A percentile compares a stretch with the other conserved stretches of the same genome.
These are phyloP conservation scores for Agrilus planipennis DNA, from an alignment of 1,140 invertebrate genomes.

Conservation along the genomic window DNA sequence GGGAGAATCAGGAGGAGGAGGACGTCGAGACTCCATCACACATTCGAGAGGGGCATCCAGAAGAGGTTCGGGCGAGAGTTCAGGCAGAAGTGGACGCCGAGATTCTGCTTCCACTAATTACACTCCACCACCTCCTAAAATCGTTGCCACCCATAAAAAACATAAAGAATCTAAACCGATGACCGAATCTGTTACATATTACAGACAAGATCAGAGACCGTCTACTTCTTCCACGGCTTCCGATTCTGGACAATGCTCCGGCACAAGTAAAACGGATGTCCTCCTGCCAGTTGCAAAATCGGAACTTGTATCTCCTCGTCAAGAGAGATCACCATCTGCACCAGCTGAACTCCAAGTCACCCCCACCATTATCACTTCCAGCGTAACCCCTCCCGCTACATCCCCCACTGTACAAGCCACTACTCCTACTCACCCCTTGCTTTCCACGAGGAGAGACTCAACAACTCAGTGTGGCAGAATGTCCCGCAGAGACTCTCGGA, in stretches of 20 bases:
- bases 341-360: constrained; percentile 31
- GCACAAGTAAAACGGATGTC: constrained; percentile 9
- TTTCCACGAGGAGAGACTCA: constrained; percentile 61
- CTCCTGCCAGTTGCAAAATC: constrained; percentile 9
- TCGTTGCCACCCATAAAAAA: constrained; percentile 44
- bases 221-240: constrained; percentile 64
- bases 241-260: constrained; percentile 38
- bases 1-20: constrained; percentile 32
- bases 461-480: constrained; percentile 64
- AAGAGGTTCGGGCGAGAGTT: constrained; percentile 52
- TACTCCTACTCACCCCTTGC: constrained; percentile 46
- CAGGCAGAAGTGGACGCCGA: constrained; percentile 45
- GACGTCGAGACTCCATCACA: constrained; percentile 30
- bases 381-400: constrained; percentile 64
- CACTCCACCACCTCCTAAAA: constrained; percentile 41
- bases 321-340: constrained; percentile 13
- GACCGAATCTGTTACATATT: constrained; percentile 28
- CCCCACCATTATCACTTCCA: constrained; percentile 69
- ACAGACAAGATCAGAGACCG: constrained; percentile 55
- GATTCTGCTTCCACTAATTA: constrained; percentile 47
- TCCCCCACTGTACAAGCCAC: constrained; percentile 43
- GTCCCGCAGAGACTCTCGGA: constrained; percentile 52
- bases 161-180: constrained; percentile 45
- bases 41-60: constrained; percentile 34
- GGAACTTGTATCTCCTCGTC: constrained; percentile 9